Conservation (phyloP, 2,113 vertebrate species). For the Rhineura floridana region DNA sequence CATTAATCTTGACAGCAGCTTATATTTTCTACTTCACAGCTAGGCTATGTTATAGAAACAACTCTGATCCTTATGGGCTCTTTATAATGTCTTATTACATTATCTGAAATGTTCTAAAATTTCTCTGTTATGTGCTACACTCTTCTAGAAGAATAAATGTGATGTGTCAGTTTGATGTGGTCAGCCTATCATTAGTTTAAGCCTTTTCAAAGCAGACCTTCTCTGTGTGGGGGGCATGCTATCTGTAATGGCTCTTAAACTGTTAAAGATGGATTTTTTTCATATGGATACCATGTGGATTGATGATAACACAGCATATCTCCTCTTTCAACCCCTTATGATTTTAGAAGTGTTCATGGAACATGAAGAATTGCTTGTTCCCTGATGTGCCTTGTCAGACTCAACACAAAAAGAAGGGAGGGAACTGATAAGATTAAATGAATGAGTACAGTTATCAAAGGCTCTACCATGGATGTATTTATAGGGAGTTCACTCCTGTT, state of each 20-base stretch:
- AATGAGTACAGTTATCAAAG: conserved; percentile 23
- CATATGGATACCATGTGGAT: conserved; percentile 39
- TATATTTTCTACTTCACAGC: not conserved
- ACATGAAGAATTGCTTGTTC: conserved; percentile 63
- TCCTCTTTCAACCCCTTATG: conserved; percentile 41
- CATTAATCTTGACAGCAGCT: not conserved
- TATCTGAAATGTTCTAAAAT: not conserved
- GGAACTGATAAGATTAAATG: conserved; percentile 40
- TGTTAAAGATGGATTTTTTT: conserved; percentile 42
- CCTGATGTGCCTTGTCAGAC: conserved; percentile 61
- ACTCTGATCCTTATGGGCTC: not conserved
- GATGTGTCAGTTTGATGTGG: not conserved
- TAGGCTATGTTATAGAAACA: not conserved
- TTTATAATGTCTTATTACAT: not conserved
- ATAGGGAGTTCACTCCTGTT: conserved; percentile 7
- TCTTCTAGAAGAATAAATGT: not conserved
- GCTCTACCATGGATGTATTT: not conserved
- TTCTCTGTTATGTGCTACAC: not conserved
- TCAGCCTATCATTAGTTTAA: conserved; percentile 7
- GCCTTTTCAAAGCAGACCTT: not conserved
- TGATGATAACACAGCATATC: conserved; percentile 9
- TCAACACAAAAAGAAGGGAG: conserved; percentile 29
- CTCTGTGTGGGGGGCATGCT: not conserved
- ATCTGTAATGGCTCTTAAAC: conserved; percentile 16
- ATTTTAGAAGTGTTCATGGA: conserved; percentile 50